Evolutionary conservation across 1,140 invertebrate genomes (phyloP).

Genomic region (Drosophila biarmipes): DNA sequence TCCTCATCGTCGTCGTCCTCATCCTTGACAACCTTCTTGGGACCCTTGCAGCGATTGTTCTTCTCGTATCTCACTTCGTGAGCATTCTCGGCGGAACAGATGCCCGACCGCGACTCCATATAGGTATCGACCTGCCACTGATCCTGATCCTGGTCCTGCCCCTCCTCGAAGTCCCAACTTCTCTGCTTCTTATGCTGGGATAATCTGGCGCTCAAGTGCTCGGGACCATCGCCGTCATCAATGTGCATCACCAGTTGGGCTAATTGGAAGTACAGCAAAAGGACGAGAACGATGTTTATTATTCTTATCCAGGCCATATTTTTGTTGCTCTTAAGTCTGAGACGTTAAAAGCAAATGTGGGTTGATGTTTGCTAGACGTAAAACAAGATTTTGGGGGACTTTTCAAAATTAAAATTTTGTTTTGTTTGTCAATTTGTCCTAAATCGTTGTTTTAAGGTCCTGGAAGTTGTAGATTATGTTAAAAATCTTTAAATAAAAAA

Average conservation of each 20-base stretch:
- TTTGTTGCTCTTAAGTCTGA: background rate
- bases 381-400: no score
- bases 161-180: background rate
- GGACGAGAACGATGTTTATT: background rate
- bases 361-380: background rate
- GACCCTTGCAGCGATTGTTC: no score
- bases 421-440: no score
- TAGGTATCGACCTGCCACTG: background rate
- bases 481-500: no score
- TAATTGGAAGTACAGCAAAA: background rate
- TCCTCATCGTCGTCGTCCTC: slow-evolving; percentile 31
- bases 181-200: background rate
- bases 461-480: no score
- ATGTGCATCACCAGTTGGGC: background rate
- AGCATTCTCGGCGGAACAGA: slow-evolving; percentile 30
- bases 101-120: background rate
- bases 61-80: slow-evolving; percentile 20
- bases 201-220: no score
- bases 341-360: no score
- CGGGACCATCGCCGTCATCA: background rate
- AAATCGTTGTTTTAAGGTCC: no score
- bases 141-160: background rate
- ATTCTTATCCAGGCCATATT: background rate
- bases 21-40: background rate
- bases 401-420: no score